phyloP scores from a whole-genome alignment of 2,113 vertebrate genomes.

The Austrofundulus limnaeus region DNA sequence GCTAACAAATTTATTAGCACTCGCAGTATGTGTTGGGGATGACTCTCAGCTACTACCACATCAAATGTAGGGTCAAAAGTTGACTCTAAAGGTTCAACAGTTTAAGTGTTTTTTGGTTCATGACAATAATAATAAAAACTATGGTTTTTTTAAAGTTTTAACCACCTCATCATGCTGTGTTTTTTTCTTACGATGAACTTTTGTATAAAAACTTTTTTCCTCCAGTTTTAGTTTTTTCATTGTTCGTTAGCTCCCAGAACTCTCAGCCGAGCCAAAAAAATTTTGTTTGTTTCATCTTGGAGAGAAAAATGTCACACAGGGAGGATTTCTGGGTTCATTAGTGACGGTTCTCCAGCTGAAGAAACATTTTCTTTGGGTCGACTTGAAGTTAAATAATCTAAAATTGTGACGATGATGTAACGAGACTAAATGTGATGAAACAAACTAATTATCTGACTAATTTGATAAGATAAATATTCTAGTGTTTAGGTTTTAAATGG shows the following conservation, averaged over 20 bases:
- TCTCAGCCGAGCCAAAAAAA: neutral
- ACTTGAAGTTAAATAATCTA: neutral
- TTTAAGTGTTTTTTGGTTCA: too few species aligned
- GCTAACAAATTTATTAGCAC: too few species aligned
- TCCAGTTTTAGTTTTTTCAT: too few species aligned
- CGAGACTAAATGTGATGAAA: neutral
- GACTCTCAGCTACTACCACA: too few species aligned
- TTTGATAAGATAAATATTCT: neutral
- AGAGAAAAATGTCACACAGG: neutral
- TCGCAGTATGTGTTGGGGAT: too few species aligned
- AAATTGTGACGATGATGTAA: neutral
- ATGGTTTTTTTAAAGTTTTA: too few species aligned
- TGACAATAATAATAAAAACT: too few species aligned
- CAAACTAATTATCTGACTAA: neutral
- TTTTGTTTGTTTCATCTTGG: neutral
- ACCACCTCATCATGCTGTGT: too few species aligned
- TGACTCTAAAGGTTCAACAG: too few species aligned
- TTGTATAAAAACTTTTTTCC: too few species aligned
- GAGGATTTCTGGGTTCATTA: neutral
- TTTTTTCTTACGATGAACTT: too few species aligned
- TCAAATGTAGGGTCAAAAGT: too few species aligned
- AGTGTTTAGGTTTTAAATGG: neutral
- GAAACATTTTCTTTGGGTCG: neutral
- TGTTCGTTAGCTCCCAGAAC: constrained; percentile 3
- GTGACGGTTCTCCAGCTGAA: neutral